Evolutionary conservation across 2,888 invertebrate genomes (phyloP).

Genomic region (Catonia carolina): DNA sequence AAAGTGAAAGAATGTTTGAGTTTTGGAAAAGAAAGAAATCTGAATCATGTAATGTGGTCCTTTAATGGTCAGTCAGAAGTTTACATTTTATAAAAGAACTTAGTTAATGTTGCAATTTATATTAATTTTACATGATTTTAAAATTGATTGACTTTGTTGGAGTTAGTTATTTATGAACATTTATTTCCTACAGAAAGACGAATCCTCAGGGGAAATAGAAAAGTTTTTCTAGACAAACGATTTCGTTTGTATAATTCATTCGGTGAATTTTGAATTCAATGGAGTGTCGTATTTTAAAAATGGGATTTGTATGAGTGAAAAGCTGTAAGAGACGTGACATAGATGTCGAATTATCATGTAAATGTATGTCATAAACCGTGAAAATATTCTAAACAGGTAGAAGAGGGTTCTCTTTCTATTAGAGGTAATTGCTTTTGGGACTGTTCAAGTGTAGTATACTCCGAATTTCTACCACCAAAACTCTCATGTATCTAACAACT

Average conservation of each 20-base stretch:
- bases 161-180: too few species aligned
- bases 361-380: neutral
- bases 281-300: conserved; percentile 11
- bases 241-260: neutral
- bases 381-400: conserved; percentile 10
- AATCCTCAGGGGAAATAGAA: neutral
- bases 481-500: too few species aligned
- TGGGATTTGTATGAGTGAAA: conserved; percentile 5
- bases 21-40: too few species aligned
- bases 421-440: conserved; percentile 13
- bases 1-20: too few species aligned
- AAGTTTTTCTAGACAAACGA: neutral
- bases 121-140: too few species aligned
- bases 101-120: too few species aligned
- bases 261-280: neutral
- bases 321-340: neutral
- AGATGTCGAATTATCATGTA: conserved; percentile 8
- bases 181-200: too few species aligned
- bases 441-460: conserved; percentile 7
- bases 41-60: too few species aligned
- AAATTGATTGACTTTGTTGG: too few species aligned
- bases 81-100: too few species aligned
- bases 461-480: too few species aligned
- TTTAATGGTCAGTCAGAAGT: too few species aligned
- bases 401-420: neutral